Conservation (phyloP, 2,797 vertebrate genomes). For the Euphonia xanthogaster region DNA sequence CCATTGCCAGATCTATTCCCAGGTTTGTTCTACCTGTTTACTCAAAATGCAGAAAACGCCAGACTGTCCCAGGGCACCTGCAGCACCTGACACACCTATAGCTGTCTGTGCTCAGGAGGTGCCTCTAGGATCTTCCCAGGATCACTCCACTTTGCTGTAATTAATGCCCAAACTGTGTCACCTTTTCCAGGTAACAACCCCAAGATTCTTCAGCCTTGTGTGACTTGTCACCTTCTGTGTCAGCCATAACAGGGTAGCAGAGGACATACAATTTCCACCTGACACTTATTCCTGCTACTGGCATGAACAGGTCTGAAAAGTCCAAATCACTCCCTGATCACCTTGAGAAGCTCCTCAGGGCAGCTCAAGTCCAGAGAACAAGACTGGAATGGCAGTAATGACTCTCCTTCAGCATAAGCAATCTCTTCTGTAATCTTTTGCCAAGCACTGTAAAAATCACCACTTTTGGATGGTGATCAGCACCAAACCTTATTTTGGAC, state of each 20-base stretch:
- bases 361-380: neutral
- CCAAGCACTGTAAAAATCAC: neutral
- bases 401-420: neutral
- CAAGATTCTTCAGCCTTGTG: neutral
- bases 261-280: neutral
- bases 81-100: accelerated
- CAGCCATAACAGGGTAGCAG: neutral
- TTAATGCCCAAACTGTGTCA: neutral
- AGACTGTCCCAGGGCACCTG: neutral
- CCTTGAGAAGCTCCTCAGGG: neutral
- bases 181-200: neutral
- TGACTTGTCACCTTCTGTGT: neutral
- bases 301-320: neutral
- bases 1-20: neutral
- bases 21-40: neutral
- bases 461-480: too few relatives aligned
- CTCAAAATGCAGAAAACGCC: neutral
- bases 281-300: neutral
- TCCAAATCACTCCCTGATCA: neutral
- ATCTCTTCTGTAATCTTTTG: neutral
- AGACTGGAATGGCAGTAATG: neutral
- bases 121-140: neutral
- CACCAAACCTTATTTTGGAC: neutral
- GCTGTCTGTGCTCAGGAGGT: neutral
- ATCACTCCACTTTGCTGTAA: neutral